phyloP scores from a whole-genome alignment of 2,888 invertebrate species.

The Ectobius pallidus region DNA sequence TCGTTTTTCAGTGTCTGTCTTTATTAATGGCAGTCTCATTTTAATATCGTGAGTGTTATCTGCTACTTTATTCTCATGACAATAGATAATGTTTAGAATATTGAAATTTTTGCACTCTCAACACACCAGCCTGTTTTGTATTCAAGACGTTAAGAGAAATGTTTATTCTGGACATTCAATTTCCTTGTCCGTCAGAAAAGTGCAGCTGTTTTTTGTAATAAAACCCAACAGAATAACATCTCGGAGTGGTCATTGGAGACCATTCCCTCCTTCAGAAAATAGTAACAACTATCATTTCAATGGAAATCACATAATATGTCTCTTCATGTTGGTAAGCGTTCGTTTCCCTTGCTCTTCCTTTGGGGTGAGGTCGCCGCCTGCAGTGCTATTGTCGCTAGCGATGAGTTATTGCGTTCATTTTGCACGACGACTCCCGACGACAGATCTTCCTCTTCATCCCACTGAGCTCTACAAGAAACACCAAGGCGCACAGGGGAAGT shows the following conservation, averaged over 20 bases:
- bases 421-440: background rate
- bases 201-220: background rate
- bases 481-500: too few relatives aligned
- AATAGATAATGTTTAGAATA: too few relatives aligned
- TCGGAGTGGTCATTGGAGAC: background rate
- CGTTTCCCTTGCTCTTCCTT: background rate
- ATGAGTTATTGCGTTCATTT: conserved; percentile 37
- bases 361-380: background rate
- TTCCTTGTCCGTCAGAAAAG: too few relatives aligned
- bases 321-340: background rate
- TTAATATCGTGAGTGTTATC: too few relatives aligned
- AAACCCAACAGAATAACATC: background rate
- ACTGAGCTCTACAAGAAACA: too few relatives aligned
- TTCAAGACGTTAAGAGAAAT: too few relatives aligned
- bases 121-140: too few relatives aligned
- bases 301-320: conserved; percentile 23
- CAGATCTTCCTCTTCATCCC: background rate
- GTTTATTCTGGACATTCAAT: too few relatives aligned
- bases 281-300: conserved; percentile 6
- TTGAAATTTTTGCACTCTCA: too few relatives aligned
- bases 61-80: too few relatives aligned
- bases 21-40: too few relatives aligned
- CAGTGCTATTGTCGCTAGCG: conserved; percentile 28
- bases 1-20: too few relatives aligned
- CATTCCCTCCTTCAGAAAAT: background rate